These are phyloP conservation scores for Sarcophaga caerulescens DNA, from an alignment of 2,888 invertebrate genomes.

Conservation along the genomic window DNA sequence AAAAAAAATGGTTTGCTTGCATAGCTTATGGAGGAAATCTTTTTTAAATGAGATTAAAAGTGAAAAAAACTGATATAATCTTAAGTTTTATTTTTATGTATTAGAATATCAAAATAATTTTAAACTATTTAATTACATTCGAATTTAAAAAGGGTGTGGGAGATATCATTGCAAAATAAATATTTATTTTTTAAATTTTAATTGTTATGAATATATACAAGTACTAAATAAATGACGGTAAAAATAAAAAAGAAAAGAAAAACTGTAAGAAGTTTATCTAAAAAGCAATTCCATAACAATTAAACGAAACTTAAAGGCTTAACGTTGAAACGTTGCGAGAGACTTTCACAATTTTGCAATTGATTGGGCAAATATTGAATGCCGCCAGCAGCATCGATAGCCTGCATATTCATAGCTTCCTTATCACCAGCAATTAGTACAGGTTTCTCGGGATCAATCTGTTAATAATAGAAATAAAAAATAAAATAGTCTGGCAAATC, in stretches of 20 bases:
- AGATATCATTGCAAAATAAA: not conserved
- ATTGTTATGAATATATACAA: not conserved
- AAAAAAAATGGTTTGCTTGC: not conserved
- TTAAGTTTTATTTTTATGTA: not conserved
- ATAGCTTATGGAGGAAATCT: not conserved
- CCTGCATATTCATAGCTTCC: slow-evolving; percentile 86
- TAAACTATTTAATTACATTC: too few relatives aligned
- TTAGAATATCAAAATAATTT: not conserved
- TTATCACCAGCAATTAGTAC: slow-evolving; percentile 94
- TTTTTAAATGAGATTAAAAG: not conserved
- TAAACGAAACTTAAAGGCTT: slow-evolving; percentile 78
- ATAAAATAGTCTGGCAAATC: not conserved
- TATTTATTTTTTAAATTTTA: not conserved
- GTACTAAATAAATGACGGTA: slow-evolving; percentile 3
- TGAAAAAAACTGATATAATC: not conserved
- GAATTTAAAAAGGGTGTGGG: too few relatives aligned
- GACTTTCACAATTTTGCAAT: slow-evolving; percentile 84
- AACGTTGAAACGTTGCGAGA: slow-evolving; percentile 84
- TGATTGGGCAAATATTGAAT: slow-evolving; percentile 90
- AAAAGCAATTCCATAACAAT: not conserved
- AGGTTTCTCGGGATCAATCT: slow-evolving; percentile 85
- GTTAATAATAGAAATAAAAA: slow-evolving; percentile 33
- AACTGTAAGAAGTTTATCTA: not conserved
- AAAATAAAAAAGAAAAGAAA: too few relatives aligned
- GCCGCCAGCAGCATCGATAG: slow-evolving; percentile 87